Percentiles rank a stretch among this genome's conserved stretches.
phyloP scores from a whole-genome alignment of 2,797 vertebrate genomes.

The Mus caroli region DNA sequence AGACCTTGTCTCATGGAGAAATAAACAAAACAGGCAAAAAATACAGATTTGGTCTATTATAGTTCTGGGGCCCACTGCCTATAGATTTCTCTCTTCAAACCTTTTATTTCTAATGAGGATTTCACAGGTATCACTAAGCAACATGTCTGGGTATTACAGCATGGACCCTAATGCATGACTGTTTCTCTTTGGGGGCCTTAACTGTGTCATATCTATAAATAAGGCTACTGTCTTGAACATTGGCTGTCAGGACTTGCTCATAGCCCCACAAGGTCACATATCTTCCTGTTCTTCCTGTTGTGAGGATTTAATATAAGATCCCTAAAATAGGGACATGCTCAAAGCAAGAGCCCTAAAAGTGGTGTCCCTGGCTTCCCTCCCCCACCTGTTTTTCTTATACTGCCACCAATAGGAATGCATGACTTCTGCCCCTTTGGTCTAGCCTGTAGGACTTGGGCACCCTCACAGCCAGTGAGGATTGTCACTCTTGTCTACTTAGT shows the following conservation, averaged over 20 bases:
- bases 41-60: background rate
- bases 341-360: background rate
- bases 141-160: background rate
- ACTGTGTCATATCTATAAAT: background rate
- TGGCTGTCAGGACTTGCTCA: background rate
- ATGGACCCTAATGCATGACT: background rate
- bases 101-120: background rate
- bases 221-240: background rate
- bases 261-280: background rate
- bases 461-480: rapidly evolving
- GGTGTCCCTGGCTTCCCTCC: background rate
- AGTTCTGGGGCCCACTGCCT: background rate
- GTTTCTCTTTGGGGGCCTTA: background rate
- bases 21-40: background rate
- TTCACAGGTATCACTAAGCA: background rate
- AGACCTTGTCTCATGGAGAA: background rate
- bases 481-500: background rate
- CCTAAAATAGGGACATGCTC: background rate
- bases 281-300: rapidly evolving
- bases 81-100: background rate
- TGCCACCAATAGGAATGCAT: background rate
- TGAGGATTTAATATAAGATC: background rate
- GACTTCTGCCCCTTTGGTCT: no score
- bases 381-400: background rate
- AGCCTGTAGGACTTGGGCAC: background rate